Evolutionary conservation across 1,140 invertebrate species (phyloP).

Genomic region (Aplysia californica): DNA sequence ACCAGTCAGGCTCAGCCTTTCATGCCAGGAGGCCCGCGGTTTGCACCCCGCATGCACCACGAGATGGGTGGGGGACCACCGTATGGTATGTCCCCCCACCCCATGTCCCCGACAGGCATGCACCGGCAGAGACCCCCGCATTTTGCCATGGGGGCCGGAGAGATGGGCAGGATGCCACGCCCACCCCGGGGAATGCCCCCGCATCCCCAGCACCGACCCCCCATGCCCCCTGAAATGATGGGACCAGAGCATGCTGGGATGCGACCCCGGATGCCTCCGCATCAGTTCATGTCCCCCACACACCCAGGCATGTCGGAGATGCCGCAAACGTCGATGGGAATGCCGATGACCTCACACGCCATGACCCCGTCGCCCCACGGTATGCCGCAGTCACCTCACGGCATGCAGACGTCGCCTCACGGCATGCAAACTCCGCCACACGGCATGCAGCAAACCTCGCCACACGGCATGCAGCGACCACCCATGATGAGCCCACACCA

Average conservation of each 20-base stretch:
- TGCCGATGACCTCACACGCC: constrained; percentile 23
- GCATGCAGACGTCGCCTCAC: constrained; percentile 13
- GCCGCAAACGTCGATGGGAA: constrained; percentile 16
- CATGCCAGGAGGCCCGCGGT: neutral
- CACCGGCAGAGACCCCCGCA: constrained; percentile 19
- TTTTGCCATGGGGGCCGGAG: constrained; percentile 21
- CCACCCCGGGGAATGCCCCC: constrained; percentile 24
- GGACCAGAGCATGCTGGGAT: neutral
- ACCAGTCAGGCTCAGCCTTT: constrained; percentile 16
- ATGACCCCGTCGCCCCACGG: constrained; percentile 24
- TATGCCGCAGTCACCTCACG: constrained; percentile 18
- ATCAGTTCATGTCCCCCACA: constrained; percentile 22
- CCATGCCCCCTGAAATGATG: constrained; percentile 24
- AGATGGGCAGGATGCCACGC: constrained; percentile 8
- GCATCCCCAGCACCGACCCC: constrained; percentile 3
- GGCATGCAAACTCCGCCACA: constrained; percentile 23
- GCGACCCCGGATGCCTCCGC: constrained; percentile 2
- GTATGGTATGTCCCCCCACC: constrained; percentile 24
- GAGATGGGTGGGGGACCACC: constrained; percentile 16
- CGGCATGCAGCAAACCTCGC: constrained; percentile 19
- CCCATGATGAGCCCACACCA: constrained; percentile 28
- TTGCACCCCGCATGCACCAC: constrained; percentile 6
- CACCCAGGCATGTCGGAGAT: constrained; percentile 21
- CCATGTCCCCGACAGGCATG: constrained; percentile 31
- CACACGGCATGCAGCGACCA: constrained; percentile 13